phyloP scores from a whole-genome alignment of 2,113 vertebrate genomes.

The Eptesicus fuscus region DNA sequence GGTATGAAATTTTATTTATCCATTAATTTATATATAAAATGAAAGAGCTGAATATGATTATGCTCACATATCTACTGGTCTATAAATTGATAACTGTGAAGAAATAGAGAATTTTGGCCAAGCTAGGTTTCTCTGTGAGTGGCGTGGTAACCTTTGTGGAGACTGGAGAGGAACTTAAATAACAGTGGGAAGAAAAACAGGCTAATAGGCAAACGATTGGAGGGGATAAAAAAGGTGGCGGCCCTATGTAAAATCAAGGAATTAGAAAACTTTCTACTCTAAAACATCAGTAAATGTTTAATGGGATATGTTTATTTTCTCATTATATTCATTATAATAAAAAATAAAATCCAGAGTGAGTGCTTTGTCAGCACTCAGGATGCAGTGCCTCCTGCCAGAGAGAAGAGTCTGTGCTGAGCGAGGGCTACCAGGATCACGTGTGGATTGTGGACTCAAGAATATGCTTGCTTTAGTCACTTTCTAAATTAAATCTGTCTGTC shows the following conservation, averaged over 20 bases:
- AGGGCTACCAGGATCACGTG: not conserved
- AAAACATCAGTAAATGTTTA: not conserved
- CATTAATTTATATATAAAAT: not conserved
- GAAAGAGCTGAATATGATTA: not conserved
- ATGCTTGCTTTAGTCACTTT: conserved; percentile 37
- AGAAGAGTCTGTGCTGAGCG: not conserved
- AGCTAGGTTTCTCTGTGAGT: not conserved
- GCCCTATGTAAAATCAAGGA: not conserved
- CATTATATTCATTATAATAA: not conserved
- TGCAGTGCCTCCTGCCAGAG: not conserved
- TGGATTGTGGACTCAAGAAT: not conserved
- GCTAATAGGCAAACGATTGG: not conserved
- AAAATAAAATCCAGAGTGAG: not conserved
- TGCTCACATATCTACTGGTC: not conserved
- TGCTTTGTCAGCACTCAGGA: not conserved
- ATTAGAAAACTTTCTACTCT: conserved; percentile 7
- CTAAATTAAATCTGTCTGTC: conserved; percentile 56
- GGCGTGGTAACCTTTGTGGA: not conserved
- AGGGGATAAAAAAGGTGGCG: not conserved
- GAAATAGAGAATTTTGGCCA: not conserved
- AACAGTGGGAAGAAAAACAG: not conserved
- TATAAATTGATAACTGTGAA: not conserved
- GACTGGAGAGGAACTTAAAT: not conserved
- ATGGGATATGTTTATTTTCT: not conserved
- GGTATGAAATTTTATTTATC: not conserved